Percentiles rank a stretch among this genome's conserved stretches.
Conservation (phyloP, 2,113 vertebrate genomes). For the Oreotrochilus melanogaster region DNA sequence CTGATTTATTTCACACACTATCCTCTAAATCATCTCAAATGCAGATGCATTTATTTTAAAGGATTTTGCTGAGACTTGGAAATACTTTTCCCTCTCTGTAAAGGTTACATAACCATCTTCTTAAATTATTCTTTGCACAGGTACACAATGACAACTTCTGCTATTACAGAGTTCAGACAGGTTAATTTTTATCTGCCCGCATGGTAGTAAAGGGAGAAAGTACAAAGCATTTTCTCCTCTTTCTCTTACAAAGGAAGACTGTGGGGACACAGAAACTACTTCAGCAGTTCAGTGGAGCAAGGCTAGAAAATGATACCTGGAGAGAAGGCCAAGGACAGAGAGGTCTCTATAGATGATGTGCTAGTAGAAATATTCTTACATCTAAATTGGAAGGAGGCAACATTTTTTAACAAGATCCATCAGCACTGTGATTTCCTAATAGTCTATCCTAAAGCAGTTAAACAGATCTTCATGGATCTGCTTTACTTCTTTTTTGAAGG, state of each 20-base stretch:
- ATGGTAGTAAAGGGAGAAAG: not conserved
- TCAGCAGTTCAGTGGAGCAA: not conserved
- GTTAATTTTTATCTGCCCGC: constrained; percentile 28
- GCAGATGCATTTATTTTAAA: constrained; percentile 56
- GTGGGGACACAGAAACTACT: not conserved
- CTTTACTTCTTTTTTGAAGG: not conserved
- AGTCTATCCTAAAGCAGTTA: not conserved
- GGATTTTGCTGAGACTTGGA: constrained; percentile 42
- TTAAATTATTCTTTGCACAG: constrained; percentile 3
- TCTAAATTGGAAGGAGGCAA: not conserved
- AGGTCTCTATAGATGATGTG: not conserved
- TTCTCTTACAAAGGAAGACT: not conserved
- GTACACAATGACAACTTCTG: not conserved
- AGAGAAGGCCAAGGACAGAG: not conserved
- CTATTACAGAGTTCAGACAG: not conserved
- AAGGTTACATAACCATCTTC: not conserved
- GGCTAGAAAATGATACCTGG: not conserved
- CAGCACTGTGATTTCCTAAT: not conserved
- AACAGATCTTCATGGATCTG: not conserved
- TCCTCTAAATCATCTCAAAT: constrained; percentile 55
- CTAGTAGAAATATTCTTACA: not conserved
- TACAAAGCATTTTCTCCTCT: not conserved
- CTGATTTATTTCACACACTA: constrained; percentile 39
- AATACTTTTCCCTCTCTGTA: constrained; percentile 6
- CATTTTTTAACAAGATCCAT: not conserved